Base-by-base conservation (phyloP, 1,140 invertebrate genomes). In the Heliothis subflexa region DNA sequence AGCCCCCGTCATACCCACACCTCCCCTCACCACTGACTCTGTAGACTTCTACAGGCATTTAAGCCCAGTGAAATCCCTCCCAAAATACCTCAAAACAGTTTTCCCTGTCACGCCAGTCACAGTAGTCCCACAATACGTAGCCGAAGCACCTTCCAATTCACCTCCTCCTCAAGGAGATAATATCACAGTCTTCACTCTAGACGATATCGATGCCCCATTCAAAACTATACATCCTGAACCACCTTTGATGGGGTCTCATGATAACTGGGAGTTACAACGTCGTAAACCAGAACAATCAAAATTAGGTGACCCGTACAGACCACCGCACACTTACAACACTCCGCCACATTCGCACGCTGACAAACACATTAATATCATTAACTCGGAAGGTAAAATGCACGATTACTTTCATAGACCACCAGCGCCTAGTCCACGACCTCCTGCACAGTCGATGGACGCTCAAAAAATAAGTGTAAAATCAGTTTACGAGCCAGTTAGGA, bases 191-290 rank as follows among this genome's bases (percentile, higher is more conserved):
- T 91, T 86, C 80, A 88, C 85, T 59, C 64, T 86, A 61, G 83
- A 86, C 50, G 86, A 89, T 76, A 54, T 83, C 66, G 82, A 86
- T 28, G 80, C 83, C 54, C 85, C 85, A 45, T 86, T 87, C 47
- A 88, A 92, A 83, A 85, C 79, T n/a, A 86, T 90, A 64, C 81
- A 86, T 49, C 81, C 88, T 1, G 83, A 87, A 82, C 78, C 86
- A 49, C 80, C 89, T 61, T 50, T 88, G 9, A 62, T 82, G 9
- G 77, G 78, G 40, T 78, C 14, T 49, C 47, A 80, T 50, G 70
- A 81, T 28, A 78, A 81, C 71, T 85, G 80, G 82, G 76, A 82
- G n/a, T 14, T 66, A 12, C 57, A 33, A 14, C 7, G 62, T 21
- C 13, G 54, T 14, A 61, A 66, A 72, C 54, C 72, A 54, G 52